phyloP scores from a whole-genome alignment of 2,888 invertebrate species.

The Nomada fucata region DNA sequence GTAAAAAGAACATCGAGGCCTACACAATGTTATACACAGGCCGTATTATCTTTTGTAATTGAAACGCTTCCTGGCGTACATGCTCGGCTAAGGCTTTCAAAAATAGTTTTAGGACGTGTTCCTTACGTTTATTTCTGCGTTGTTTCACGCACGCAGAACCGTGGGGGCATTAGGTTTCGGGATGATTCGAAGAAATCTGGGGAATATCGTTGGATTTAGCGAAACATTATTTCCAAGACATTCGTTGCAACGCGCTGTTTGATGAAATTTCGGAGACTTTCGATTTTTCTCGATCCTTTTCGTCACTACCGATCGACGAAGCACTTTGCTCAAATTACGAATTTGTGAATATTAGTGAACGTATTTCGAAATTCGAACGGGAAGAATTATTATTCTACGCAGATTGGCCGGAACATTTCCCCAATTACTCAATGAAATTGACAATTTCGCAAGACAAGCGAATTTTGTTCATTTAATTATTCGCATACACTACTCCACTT shows the following conservation, averaged over 20 bases:
- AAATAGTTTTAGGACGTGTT: conserved; percentile 10
- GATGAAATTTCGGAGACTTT: neutral
- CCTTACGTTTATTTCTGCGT: conserved; percentile 10
- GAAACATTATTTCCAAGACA: neutral
- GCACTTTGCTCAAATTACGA: too few species aligned
- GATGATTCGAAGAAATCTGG: neutral
- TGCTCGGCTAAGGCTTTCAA: neutral
- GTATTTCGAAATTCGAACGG: too few species aligned
- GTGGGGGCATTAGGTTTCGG: neutral
- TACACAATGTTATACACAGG: conserved; percentile 3
- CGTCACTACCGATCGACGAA: too few species aligned
- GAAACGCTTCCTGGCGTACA: conserved; percentile 26
- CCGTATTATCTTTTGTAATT: conserved; percentile 21
- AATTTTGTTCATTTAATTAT: too few species aligned
- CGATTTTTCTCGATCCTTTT: neutral
- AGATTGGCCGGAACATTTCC: too few species aligned
- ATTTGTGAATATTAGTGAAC: too few species aligned
- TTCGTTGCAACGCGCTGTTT: neutral
- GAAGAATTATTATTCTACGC: too few species aligned
- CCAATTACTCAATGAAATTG: too few species aligned
- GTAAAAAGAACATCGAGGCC: neutral
- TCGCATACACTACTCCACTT: too few species aligned
- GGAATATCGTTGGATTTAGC: neutral
- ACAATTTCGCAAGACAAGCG: too few species aligned
- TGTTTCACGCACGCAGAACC: neutral